Conservation (phyloP, 2,113 vertebrate genomes). For the Forbesichthys agassizii region DNA sequence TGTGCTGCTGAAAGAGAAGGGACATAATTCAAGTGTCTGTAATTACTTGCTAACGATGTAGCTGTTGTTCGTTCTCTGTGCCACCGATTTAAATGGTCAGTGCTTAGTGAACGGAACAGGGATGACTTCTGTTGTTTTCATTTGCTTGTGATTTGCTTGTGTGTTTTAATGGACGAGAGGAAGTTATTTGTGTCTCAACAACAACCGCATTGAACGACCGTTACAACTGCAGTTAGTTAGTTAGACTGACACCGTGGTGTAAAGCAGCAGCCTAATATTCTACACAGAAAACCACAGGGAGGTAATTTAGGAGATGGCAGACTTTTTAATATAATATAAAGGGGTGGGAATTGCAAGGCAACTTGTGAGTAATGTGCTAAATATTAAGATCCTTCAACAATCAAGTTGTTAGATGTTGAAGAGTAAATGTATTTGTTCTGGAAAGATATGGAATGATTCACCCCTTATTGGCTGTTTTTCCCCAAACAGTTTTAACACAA, state of each 20-base stretch:
- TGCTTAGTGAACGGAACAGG: not conserved
- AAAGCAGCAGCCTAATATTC: no score
- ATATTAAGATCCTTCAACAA: no score
- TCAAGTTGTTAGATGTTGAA: no score
- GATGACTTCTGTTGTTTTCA: conserved; percentile 10
- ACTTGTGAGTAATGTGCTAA: no score
- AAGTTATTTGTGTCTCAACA: conserved; percentile 30
- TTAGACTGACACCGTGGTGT: not conserved
- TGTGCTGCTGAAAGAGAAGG: conserved; percentile 31
- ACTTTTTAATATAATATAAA: not conserved
- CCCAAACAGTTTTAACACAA: not conserved
- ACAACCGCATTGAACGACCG: conserved; percentile 7
- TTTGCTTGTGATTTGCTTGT: conserved; percentile 13
- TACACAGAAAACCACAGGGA: no score
- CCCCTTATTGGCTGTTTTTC: not conserved
- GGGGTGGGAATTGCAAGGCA: no score
- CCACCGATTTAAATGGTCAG: conserved; percentile 33
- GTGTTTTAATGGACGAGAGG: conserved; percentile 18
- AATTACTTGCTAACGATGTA: conserved; percentile 50
- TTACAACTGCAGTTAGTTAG: not conserved
- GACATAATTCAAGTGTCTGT: conserved; percentile 52
- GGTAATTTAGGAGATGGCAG: no score
- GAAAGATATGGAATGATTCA: not conserved
- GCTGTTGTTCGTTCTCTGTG: conserved; percentile 20
- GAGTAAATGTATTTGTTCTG: not conserved